These are phyloP conservation scores for Microhierax caerulescens DNA, from an alignment of 2,797 vertebrate species.

Conservation along the genomic window DNA sequence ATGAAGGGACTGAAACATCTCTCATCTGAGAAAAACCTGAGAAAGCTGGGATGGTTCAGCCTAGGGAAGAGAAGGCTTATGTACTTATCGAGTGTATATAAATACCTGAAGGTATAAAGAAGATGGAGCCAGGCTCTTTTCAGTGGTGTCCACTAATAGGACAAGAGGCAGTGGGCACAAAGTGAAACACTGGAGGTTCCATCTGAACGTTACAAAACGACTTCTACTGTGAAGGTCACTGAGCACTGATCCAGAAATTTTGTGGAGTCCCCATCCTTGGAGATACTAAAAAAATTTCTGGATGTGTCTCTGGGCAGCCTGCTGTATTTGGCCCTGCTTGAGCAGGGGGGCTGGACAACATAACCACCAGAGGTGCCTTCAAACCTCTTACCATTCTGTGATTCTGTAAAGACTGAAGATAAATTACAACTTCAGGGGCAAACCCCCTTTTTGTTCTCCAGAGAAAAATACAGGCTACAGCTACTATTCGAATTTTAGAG, in stretches of 20 bases:
- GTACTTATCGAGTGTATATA: neutral
- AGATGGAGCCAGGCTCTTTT: neutral
- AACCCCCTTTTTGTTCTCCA: neutral
- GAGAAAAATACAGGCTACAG: neutral
- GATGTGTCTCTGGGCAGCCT: neutral
- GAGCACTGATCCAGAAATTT: neutral
- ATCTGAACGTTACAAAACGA: neutral
- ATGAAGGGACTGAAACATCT: neutral
- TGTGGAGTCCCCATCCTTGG: neutral
- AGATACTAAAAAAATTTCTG: neutral
- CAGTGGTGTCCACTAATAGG: neutral
- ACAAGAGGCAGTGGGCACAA: neutral
- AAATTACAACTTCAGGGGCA: neutral
- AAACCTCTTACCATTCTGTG: neutral
- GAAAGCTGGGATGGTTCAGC: neutral
- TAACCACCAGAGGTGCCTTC: neutral
- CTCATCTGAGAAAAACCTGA: too few species aligned
- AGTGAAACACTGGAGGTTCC: neutral
- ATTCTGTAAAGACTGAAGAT: neutral
- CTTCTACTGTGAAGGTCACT: neutral
- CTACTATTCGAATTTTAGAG: neutral
- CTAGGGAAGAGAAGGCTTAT: neutral
- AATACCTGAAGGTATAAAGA: neutral
- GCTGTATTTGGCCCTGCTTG: neutral
- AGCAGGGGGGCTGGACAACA: neutral